Conservation (phyloP, 2,888 invertebrate species). For the Archips xylosteana region DNA sequence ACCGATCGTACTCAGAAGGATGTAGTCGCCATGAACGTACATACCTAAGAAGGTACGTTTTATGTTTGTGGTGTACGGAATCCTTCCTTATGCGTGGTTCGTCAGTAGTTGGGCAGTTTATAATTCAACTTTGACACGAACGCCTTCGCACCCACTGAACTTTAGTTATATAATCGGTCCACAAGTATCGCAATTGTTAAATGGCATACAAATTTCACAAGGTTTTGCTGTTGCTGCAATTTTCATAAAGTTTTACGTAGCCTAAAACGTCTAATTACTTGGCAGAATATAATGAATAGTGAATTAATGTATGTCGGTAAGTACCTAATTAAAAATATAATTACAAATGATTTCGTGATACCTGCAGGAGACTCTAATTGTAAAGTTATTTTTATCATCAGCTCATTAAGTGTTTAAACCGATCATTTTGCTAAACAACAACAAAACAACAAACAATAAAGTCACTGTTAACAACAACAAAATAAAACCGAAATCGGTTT, state of each 20-base stretch:
- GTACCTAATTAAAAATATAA: background rate
- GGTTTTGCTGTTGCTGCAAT: slow-evolving; percentile 2
- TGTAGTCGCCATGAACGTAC: too few species aligned
- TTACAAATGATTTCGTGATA: background rate
- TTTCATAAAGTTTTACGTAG: background rate
- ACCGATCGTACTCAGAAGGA: too few species aligned
- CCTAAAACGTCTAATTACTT: background rate
- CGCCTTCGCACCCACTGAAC: slow-evolving; percentile 14
- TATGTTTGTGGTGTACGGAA: too few species aligned
- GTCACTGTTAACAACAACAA: too few species aligned
- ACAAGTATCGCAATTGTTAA: slow-evolving; percentile 18
- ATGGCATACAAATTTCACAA: slow-evolving; percentile 12
- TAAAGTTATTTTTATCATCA: background rate
- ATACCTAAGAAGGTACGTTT: too few species aligned
- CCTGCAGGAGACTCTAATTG: background rate
- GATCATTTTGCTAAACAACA: too few species aligned
- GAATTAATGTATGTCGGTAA: background rate
- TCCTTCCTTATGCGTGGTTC: too few species aligned
- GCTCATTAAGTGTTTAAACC: background rate
- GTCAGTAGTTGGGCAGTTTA: too few species aligned
- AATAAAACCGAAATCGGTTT: too few species aligned
- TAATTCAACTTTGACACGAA: slow-evolving; percentile 9
- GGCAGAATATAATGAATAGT: background rate
- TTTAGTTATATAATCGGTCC: slow-evolving; percentile 18
- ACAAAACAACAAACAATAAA: too few species aligned